Evolutionary conservation across 1,140 invertebrate species (phyloP).

Genomic region (Cryptotermes secundus): DNA sequence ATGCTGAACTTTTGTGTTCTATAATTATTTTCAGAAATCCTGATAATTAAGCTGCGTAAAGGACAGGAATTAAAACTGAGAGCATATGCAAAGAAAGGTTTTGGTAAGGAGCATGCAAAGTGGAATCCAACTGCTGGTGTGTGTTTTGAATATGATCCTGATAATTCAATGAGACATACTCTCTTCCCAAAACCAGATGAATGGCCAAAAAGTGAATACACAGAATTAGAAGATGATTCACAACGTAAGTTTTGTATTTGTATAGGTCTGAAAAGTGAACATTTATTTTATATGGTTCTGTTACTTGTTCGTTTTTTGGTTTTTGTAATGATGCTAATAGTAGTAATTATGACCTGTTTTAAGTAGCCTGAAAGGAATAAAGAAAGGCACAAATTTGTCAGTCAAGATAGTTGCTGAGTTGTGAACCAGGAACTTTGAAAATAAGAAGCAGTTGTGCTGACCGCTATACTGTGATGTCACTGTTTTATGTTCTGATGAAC

Average conservation of each 20-base stretch:
- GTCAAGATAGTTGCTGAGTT: too few relatives aligned
- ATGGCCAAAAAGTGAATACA: constrained; percentile 98
- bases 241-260: constrained; percentile 19
- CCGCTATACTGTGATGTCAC: too few relatives aligned
- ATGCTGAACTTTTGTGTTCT: background rate
- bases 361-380: too few relatives aligned
- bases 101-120: constrained; percentile 99
- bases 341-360: too few relatives aligned
- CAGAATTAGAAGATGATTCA: constrained; percentile 85
- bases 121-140: constrained; percentile 99
- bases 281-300: too few relatives aligned
- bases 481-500: too few relatives aligned
- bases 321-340: too few relatives aligned
- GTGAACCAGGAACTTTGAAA: too few relatives aligned
- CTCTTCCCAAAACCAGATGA: constrained; percentile 97
- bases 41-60: constrained; percentile 97
- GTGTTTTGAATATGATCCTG: constrained; percentile 99
- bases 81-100: constrained; percentile 88
- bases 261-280: too few relatives aligned
- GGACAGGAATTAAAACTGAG: constrained; percentile 95
- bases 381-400: too few relatives aligned
- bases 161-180: constrained; percentile 96
- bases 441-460: too few relatives aligned
- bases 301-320: too few relatives aligned
- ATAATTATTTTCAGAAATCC: constrained; percentile 66